phyloP scores from a whole-genome alignment of 1,140 invertebrate genomes.

The Trissolcus basalis region DNA sequence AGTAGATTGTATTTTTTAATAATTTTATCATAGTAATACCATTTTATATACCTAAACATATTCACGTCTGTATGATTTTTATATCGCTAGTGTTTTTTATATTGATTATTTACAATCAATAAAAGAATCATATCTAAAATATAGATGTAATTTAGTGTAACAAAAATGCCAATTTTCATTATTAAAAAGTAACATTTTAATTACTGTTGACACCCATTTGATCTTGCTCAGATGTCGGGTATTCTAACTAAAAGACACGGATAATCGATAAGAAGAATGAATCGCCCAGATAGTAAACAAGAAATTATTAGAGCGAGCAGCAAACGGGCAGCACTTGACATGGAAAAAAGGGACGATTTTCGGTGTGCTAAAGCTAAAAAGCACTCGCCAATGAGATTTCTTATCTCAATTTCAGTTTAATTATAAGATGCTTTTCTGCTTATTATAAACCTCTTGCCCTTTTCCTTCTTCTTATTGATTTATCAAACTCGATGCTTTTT shows the following conservation, averaged over 20 bases:
- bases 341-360: slow-evolving; percentile 44
- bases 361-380: slow-evolving; percentile 22
- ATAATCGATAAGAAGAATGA: slow-evolving; percentile 50
- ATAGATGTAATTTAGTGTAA: too few relatives aligned
- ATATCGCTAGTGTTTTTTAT: too few relatives aligned
- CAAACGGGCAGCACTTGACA: slow-evolving; percentile 35
- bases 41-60: too few relatives aligned
- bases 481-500: too few relatives aligned
- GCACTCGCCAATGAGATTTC: slow-evolving; percentile 43
- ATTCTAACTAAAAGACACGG: slow-evolving; percentile 36
- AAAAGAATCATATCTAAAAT: too few relatives aligned
- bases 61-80: too few relatives aligned
- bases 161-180: too few relatives aligned
- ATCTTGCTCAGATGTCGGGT: slow-evolving; percentile 14
- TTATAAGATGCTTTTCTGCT: slow-evolving; percentile 41
- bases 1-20: too few relatives aligned
- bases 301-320: slow-evolving; percentile 47
- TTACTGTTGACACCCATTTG: slow-evolving; percentile 29
- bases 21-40: too few relatives aligned
- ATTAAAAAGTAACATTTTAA: slow-evolving; percentile 26
- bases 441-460: slow-evolving; percentile 35
- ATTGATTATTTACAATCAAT: too few relatives aligned
- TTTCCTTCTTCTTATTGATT: slow-evolving; percentile 17
- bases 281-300: slow-evolving; percentile 31
- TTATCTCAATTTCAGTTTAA: slow-evolving; percentile 47